Evolutionary conservation across 2,888 invertebrate genomes (phyloP), one percentile per base, ranked within the genome.

Genomic region (Folsomia candida): DNA sequence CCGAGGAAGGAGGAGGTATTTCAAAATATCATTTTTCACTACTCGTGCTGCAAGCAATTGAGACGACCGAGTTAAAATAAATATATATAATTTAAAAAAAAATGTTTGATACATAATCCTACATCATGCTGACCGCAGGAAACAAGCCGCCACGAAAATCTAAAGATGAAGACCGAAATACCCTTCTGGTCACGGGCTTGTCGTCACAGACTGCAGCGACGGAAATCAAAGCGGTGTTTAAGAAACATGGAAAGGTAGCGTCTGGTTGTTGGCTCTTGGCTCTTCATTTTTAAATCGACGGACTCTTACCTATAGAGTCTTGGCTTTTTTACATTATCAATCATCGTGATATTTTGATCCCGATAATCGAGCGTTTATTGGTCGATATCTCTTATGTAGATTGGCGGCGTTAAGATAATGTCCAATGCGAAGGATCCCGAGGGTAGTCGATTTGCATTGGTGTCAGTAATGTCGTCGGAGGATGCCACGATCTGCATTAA

Each of bases 351-450:
- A n/a, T n/a, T n/a, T n/a, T n/a, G n/a, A n/a, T n/a, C n/a, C n/a
- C n/a, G n/a, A n/a, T n/a, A n/a, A n/a, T n/a, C n/a, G n/a, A n/a
- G n/a, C 28, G 29, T 2, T 18, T 68, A 63, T 68, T 68, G 62
- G 37, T 67, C 47, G 47, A 26, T 70, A 28, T n/a, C n/a, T n/a
- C n/a, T n/a, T n/a, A n/a, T 74, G 51, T 58, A 75, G 73, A 75
- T 75, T 68, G 70, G 72, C 11, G 73, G 75, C 3, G 75, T 77
- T 26, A 75, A 75, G 58, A 72, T 77, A 20, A 77, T 77, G 64
- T 70, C 73, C 22, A 77, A 75, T 54, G 70, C 73, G 2, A 66
- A 72, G 63, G 70, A 70, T 57, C 70, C 74, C 2, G 76, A 70
- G n/a, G 68, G 69, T 9, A 74, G 70, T 57, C 68, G 76, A 51